Percentiles rank a stretch among this genome's conserved stretches.
Conservation (phyloP, 2,888 invertebrate genomes). For the Cosmia pyralina region DNA sequence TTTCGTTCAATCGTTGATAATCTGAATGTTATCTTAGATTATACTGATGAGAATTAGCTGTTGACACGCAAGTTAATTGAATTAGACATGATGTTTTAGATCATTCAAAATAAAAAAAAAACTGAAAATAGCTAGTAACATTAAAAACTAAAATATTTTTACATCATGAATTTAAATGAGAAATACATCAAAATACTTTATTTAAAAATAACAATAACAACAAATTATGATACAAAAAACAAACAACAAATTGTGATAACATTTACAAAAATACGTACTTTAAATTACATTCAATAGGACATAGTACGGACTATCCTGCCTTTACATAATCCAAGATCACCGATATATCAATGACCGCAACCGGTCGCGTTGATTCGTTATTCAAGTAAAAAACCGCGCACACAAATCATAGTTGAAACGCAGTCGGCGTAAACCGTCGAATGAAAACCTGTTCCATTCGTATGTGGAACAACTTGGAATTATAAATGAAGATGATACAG, state of each 20-base stretch:
- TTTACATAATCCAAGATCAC: conserved; percentile 42
- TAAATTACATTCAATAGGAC: neutral
- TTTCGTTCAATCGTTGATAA: conserved; percentile 66
- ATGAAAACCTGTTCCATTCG: conserved; percentile 66
- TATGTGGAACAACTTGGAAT: conserved; percentile 73
- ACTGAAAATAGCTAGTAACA: too few species aligned
- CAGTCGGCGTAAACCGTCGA: conserved; percentile 50
- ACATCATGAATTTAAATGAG: neutral
- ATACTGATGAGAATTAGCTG: conserved; percentile 56
- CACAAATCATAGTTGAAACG: conserved; percentile 71
- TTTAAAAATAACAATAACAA: too few species aligned
- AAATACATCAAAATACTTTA: too few species aligned
- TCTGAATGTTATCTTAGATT: conserved; percentile 54
- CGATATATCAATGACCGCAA: conserved; percentile 73
- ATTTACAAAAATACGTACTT: neutral
- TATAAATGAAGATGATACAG: conserved; percentile 73
- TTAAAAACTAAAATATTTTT: neutral
- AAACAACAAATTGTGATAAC: neutral
- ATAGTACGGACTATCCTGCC: conserved; percentile 33
- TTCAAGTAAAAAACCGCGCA: conserved; percentile 72
- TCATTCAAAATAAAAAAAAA: neutral
- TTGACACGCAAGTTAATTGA: conserved; percentile 37
- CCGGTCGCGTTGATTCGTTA: conserved; percentile 70
- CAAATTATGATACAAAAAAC: too few species aligned
- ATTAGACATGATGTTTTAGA: conserved; percentile 6